Percentiles rank a stretch among this genome's conserved stretches.
These are phyloP conservation scores for Nerophis ophidion DNA, from an alignment of 2,113 vertebrate genomes.

Conservation along the genomic window DNA sequence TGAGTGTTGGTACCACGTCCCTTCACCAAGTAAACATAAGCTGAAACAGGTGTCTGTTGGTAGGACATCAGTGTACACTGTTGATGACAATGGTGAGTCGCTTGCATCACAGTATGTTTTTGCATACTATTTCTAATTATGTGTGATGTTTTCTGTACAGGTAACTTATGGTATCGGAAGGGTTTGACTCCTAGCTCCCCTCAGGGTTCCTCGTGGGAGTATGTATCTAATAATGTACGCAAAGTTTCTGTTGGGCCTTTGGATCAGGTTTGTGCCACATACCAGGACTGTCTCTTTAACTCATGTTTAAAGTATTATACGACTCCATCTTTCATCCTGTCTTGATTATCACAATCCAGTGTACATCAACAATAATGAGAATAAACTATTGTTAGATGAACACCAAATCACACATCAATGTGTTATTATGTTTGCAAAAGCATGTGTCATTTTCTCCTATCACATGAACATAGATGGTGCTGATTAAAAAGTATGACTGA, in stretches of 20 bases:
- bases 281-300: neutral
- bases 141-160: slow-evolving; percentile 53
- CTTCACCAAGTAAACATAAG: slow-evolving; percentile 86
- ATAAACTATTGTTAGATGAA: neutral
- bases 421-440: too few relatives aligned
- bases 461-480: too few relatives aligned
- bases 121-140: neutral
- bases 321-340: too few relatives aligned
- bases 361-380: neutral
- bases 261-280: slow-evolving; percentile 81
- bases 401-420: too few relatives aligned
- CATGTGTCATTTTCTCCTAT: too few relatives aligned
- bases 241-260: slow-evolving; percentile 88
- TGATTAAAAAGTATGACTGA: neutral
- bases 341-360: neutral
- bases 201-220: slow-evolving; percentile 89
- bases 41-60: slow-evolving; percentile 91
- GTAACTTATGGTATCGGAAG: slow-evolving; percentile 88
- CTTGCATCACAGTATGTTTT: neutral
- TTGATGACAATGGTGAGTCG: slow-evolving; percentile 87
- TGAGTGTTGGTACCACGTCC: slow-evolving; percentile 94
- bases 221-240: slow-evolving; percentile 92
- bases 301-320: too few relatives aligned
- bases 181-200: slow-evolving; percentile 90
- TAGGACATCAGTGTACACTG: slow-evolving; percentile 79